phyloP scores from a whole-genome alignment of 2,888 invertebrate species.

The Silvanus unidentatus region DNA sequence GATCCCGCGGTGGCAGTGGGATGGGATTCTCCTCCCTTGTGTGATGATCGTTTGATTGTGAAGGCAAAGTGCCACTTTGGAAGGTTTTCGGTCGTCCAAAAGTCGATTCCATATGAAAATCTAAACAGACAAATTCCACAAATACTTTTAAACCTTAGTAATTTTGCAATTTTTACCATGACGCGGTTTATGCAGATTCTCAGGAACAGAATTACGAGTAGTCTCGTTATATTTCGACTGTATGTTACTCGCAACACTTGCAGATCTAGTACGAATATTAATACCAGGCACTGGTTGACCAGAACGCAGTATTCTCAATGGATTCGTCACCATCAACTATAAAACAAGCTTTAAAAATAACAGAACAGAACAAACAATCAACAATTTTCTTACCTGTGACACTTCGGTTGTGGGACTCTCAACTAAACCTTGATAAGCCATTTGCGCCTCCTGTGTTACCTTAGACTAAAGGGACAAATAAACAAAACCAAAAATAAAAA shows the following conservation, averaged over 20 bases:
- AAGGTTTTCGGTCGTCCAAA: slow-evolving; percentile 18
- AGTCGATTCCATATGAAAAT: slow-evolving; percentile 19
- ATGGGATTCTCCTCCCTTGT: slow-evolving; percentile 56
- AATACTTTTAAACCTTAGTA: not conserved
- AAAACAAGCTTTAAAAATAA: slow-evolving; percentile 11
- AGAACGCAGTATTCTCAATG: slow-evolving; percentile 59
- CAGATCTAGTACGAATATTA: slow-evolving; percentile 38
- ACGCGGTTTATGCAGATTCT: slow-evolving; percentile 29
- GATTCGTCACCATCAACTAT: slow-evolving; percentile 50
- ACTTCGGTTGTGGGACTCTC: slow-evolving; percentile 53
- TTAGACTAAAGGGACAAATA: slow-evolving; percentile 57
- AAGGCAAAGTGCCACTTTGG: slow-evolving; percentile 6
- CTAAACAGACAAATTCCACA: no score
- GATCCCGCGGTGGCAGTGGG: slow-evolving; percentile 73
- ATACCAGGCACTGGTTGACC: slow-evolving; percentile 55
- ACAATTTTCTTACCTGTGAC: slow-evolving; percentile 38
- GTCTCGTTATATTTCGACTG: slow-evolving; percentile 29
- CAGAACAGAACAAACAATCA: slow-evolving; percentile 30
- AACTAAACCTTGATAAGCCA: slow-evolving; percentile 88
- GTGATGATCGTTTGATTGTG: slow-evolving; percentile 3
- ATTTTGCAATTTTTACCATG: no score
- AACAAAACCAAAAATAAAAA: slow-evolving; percentile 35
- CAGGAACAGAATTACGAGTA: slow-evolving; percentile 31
- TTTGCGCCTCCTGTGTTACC: slow-evolving; percentile 82
- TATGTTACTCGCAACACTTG: slow-evolving; percentile 33